Conservation (phyloP, 1,140 invertebrate species). For the Stegodyphus dumicola region DNA sequence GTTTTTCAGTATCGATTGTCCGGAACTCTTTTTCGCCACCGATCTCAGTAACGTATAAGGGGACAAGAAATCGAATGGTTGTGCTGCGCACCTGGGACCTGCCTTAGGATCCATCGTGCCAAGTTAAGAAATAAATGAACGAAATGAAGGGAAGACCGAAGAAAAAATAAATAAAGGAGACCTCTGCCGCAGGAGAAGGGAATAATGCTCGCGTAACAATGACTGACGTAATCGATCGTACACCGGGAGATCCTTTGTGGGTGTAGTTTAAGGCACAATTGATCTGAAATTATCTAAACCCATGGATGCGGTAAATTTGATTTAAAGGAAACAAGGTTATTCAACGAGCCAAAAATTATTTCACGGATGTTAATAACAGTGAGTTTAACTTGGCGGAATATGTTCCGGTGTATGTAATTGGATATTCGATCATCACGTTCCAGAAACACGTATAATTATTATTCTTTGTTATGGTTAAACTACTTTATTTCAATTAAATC, state of each 20-base stretch:
- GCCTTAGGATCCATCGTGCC: too few species aligned
- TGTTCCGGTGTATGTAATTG: too few species aligned
- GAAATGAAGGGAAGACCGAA: neutral
- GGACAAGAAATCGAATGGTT: conserved; percentile 41
- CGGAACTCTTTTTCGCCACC: neutral
- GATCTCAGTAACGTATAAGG: neutral
- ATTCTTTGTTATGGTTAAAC: too few species aligned
- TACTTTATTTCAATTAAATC: too few species aligned
- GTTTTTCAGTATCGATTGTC: neutral
- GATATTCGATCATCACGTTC: too few species aligned
- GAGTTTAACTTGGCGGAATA: too few species aligned
- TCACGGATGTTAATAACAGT: too few species aligned
- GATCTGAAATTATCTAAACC: conserved; percentile 7
- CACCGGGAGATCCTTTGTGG: conserved; percentile 4
- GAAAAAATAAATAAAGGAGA: conserved; percentile 14
- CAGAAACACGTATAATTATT: too few species aligned
- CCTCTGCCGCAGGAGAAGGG: conserved; percentile 9
- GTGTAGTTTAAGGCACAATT: neutral
- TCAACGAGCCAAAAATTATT: too few species aligned
- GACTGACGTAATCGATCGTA: conserved; percentile 34
- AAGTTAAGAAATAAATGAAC: too few species aligned
- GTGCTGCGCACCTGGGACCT: conserved; percentile 8
- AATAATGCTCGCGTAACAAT: conserved; percentile 45
- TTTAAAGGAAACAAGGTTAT: too few species aligned
- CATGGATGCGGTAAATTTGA: too few species aligned